These are phyloP conservation scores for Phaetusa simplex DNA, from an alignment of 2,113 vertebrate genomes.

Conservation along the genomic window DNA sequence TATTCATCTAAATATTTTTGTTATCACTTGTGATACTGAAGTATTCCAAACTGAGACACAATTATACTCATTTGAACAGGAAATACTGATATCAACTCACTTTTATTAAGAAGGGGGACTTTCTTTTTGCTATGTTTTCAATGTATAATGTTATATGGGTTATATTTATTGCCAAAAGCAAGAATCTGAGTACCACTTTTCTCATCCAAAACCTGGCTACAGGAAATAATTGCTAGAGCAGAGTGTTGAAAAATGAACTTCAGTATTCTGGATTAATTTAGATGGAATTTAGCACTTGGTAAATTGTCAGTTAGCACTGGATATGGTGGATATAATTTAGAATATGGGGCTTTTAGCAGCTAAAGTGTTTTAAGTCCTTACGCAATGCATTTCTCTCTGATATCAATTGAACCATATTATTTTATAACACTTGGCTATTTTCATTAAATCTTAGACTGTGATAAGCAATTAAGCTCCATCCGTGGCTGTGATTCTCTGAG, in stretches of 20 bases:
- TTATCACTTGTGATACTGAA: conserved; percentile 35
- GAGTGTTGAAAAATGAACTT: conserved; percentile 30
- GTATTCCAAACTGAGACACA: conserved; percentile 21
- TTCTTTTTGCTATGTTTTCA: neutral
- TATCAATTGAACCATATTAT: conserved; percentile 3
- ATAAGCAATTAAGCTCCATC: neutral
- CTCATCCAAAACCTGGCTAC: neutral
- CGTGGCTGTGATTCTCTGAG: neutral
- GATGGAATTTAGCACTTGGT: conserved; percentile 35
- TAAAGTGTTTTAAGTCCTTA: conserved; percentile 27
- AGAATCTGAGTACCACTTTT: neutral
- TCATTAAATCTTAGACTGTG: neutral
- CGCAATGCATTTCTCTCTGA: neutral
- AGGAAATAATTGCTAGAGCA: neutral
- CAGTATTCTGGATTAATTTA: conserved; percentile 16
- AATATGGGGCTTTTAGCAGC: neutral
- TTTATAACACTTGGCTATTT: conserved; percentile 33
- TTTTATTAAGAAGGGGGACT: neutral
- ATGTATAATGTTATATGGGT: neutral
- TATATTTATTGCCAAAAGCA: conserved; percentile 4
- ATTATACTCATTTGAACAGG: conserved; percentile 53
- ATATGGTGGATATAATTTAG: neutral
- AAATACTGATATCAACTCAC: conserved; percentile 24
- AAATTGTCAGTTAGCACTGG: conserved; percentile 29
- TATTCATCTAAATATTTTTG: conserved; percentile 68